Evolutionary conservation across 2,797 vertebrate genomes (phyloP).

Genomic region (Coranthus polyacanthus): DNA sequence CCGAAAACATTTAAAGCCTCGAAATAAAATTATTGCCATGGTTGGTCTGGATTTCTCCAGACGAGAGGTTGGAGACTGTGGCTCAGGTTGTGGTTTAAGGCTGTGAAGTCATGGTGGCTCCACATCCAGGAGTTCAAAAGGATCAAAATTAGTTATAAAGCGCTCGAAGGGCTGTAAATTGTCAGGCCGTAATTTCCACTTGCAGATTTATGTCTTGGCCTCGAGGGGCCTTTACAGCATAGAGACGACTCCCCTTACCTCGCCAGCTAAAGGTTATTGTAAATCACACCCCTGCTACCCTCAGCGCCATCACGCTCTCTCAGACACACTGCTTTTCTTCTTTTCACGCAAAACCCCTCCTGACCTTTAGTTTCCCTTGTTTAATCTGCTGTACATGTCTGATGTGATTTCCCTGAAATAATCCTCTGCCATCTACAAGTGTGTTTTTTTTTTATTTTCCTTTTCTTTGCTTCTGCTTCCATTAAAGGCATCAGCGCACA

Average conservation of each 20-base stretch:
- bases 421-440: slow-evolving; percentile 22
- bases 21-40: background rate
- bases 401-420: slow-evolving; percentile 13
- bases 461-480: background rate
- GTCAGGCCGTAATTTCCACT: slow-evolving; percentile 64
- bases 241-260: slow-evolving; percentile 61
- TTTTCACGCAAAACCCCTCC: slow-evolving; percentile 23
- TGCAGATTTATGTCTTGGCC: slow-evolving; percentile 69
- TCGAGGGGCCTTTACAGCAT: slow-evolving; percentile 59
- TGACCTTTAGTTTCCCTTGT: slow-evolving; percentile 34
- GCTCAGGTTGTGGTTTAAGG: slow-evolving; percentile 9
- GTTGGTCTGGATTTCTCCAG: background rate
- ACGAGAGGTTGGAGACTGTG: slow-evolving; percentile 6
- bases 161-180: slow-evolving; percentile 67
- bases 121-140: slow-evolving; percentile 43
- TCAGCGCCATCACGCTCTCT: slow-evolving; percentile 23
- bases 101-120: background rate
- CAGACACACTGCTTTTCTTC: slow-evolving; percentile 18
- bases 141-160: slow-evolving; percentile 76
- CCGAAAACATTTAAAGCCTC: background rate
- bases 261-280: slow-evolving; percentile 68
- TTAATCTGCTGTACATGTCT: slow-evolving; percentile 20
- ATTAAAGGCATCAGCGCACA: slow-evolving; percentile 9
- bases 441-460: slow-evolving; percentile 8
- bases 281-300: slow-evolving; percentile 66